Conservation (phyloP, 2,797 vertebrate species). For the Nannoperca obscura region DNA sequence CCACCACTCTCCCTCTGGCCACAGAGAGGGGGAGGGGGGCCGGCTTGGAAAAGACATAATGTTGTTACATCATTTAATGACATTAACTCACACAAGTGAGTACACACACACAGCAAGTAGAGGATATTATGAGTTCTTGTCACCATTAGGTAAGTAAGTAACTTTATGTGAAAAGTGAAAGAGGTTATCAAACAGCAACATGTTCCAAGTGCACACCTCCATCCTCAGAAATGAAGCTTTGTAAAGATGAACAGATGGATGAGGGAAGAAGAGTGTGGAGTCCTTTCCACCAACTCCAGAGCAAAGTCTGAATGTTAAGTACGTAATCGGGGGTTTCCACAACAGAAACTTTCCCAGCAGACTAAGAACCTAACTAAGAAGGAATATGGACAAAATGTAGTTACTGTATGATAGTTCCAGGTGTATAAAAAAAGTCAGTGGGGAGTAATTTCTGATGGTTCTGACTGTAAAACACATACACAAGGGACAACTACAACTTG, state of each 20-base stretch:
- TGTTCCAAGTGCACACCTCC: slow-evolving; percentile 34
- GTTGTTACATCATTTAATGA: slow-evolving; percentile 56
- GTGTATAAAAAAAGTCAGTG: neutral
- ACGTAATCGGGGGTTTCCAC: slow-evolving; percentile 6
- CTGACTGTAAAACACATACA: neutral
- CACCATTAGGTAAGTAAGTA: slow-evolving; percentile 21
- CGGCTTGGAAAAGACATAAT: slow-evolving; percentile 36
- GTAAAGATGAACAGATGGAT: slow-evolving; percentile 57
- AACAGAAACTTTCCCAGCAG: neutral
- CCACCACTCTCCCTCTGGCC: too few relatives aligned
- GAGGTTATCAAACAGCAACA: slow-evolving; percentile 17
- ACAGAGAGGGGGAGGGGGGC: slow-evolving; percentile 22
- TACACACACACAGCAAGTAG: slow-evolving; percentile 20
- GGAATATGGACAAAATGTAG: neutral
- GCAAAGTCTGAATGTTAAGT: slow-evolving; percentile 34
- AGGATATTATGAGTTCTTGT: slow-evolving; percentile 12
- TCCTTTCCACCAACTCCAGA: slow-evolving; percentile 18
- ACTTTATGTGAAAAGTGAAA: slow-evolving; percentile 40
- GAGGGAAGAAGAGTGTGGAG: slow-evolving; percentile 37
- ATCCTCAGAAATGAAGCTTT: slow-evolving; percentile 27
- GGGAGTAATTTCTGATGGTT: neutral
- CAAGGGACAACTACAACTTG: neutral
- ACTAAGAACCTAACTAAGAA: neutral
- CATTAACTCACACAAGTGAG: slow-evolving; percentile 29
- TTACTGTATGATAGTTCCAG: neutral